phyloP scores from a whole-genome alignment of 2,888 invertebrate species.

The Stenichneumon culpator region DNA sequence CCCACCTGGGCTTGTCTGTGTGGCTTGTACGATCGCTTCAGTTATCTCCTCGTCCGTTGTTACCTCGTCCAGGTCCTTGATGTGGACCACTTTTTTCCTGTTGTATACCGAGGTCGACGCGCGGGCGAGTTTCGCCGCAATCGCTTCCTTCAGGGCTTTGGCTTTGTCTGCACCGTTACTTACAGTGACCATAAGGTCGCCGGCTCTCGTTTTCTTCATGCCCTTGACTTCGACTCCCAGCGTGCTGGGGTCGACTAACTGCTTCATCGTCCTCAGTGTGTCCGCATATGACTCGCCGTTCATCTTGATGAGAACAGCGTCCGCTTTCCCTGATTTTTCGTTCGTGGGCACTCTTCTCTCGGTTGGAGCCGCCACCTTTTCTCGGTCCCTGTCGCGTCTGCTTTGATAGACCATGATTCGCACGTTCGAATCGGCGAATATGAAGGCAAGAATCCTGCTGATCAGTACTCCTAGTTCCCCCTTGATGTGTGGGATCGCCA shows the following conservation, averaged over 20 bases:
- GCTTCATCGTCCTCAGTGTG: constrained; percentile 46
- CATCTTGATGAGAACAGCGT: constrained; percentile 22
- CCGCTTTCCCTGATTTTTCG: constrained; percentile 15
- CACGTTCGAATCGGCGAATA: constrained; percentile 7
- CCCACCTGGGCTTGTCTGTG: constrained; percentile 16
- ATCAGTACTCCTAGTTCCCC: constrained; percentile 4
- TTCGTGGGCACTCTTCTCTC: background rate
- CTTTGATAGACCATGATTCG: background rate
- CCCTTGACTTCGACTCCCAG: constrained; percentile 46
- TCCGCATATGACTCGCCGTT: constrained; percentile 52
- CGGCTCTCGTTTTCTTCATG: constrained; percentile 5
- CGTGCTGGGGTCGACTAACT: constrained; percentile 37
- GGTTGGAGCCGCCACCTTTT: background rate
- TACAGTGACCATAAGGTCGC: constrained; percentile 7
- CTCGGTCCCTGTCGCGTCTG: background rate
- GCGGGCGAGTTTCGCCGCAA: constrained; percentile 46
- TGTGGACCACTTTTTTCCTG: constrained; percentile 45
- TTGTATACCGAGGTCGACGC: background rate
- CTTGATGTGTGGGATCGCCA: constrained; percentile 28
- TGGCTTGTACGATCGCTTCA: constrained; percentile 15
- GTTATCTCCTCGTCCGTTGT: constrained; percentile 49
- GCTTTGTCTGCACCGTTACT: constrained; percentile 58
- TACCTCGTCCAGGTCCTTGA: constrained; percentile 61
- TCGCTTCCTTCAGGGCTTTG: constrained; percentile 27
- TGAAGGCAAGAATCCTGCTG: background rate